Evolutionary conservation across 2,888 invertebrate species (phyloP).

Genomic region (Actias luna): DNA sequence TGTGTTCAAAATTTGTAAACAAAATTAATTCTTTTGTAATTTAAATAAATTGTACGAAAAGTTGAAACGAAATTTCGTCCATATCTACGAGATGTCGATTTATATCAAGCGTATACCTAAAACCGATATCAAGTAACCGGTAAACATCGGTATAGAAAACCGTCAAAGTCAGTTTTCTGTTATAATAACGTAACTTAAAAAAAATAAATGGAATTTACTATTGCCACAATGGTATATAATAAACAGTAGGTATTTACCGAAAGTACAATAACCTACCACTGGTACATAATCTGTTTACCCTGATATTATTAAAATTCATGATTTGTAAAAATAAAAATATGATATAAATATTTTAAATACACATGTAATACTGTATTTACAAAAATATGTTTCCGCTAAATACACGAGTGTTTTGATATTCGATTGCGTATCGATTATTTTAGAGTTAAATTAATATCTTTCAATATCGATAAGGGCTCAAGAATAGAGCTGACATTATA

Average conservation of each 20-base stretch:
- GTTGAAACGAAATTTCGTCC: neutral
- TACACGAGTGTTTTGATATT: constrained; percentile 12
- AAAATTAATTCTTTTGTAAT: too few species aligned
- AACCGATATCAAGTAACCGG: neutral
- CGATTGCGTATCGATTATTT: constrained; percentile 13
- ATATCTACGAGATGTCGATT: neutral
- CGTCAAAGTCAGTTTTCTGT: neutral
- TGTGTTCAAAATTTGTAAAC: too few species aligned
- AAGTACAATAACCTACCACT: neutral
- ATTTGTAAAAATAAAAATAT: constrained; percentile 42
- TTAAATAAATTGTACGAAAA: neutral
- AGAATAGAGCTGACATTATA: neutral
- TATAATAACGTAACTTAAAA: neutral
- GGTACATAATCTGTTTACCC: constrained; percentile 33
- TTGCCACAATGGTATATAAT: neutral
- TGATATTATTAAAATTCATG: constrained; percentile 51
- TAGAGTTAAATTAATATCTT: neutral
- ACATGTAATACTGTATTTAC: constrained; percentile 63
- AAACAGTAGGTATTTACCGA: neutral
- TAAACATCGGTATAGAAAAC: neutral
- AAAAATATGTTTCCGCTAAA: constrained; percentile 55
- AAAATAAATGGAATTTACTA: neutral
- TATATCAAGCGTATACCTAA: constrained; percentile 4
- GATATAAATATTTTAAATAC: constrained; percentile 49
- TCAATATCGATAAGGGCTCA: neutral